Evolutionary conservation across 1,140 invertebrate species (phyloP).

Genomic region (Aphelinus certus): DNA sequence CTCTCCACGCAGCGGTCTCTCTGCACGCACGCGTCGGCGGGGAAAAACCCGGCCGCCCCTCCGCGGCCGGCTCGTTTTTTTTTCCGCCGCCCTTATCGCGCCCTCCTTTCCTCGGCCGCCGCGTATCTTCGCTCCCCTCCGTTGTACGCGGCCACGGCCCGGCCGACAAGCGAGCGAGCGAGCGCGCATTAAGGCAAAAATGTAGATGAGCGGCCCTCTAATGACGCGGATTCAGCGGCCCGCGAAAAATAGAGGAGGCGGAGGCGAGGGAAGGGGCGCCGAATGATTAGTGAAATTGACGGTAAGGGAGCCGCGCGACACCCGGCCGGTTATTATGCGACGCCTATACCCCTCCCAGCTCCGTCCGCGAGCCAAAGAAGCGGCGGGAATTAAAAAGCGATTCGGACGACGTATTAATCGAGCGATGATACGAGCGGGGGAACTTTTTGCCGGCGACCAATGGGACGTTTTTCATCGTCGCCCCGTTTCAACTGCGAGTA

Average conservation of each 20-base stretch:
- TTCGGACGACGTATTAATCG: conserved; percentile 40
- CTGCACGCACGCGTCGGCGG: conserved; percentile 15
- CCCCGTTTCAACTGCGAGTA: too few species aligned
- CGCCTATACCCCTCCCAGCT: conserved; percentile 1
- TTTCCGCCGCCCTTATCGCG: conserved; percentile 42
- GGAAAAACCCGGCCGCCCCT: conserved; percentile 32
- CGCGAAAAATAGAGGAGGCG: not conserved
- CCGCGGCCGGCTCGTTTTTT: conserved; percentile 42
- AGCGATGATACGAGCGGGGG: conserved; percentile 17
- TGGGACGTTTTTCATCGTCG: too few species aligned
- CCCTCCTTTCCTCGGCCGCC: not conserved
- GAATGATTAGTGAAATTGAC: conserved; percentile 42
- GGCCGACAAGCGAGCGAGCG: conserved; percentile 26
- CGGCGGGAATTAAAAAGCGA: conserved; percentile 38
- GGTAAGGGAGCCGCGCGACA: conserved; percentile 26
- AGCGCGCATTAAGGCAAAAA: conserved; percentile 62
- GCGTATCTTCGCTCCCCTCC: not conserved
- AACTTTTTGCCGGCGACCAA: too few species aligned
- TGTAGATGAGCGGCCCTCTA: conserved; percentile 57
- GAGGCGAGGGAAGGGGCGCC: conserved; percentile 13
- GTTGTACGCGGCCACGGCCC: too few species aligned
- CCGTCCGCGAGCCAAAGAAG: conserved; percentile 8
- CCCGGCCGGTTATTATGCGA: conserved; percentile 35
- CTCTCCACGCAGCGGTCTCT: too few species aligned
- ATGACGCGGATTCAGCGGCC: conserved; percentile 18